Evolutionary conservation across 2,113 vertebrate species (phyloP).

Genomic region (Sturnira hondurensis): DNA sequence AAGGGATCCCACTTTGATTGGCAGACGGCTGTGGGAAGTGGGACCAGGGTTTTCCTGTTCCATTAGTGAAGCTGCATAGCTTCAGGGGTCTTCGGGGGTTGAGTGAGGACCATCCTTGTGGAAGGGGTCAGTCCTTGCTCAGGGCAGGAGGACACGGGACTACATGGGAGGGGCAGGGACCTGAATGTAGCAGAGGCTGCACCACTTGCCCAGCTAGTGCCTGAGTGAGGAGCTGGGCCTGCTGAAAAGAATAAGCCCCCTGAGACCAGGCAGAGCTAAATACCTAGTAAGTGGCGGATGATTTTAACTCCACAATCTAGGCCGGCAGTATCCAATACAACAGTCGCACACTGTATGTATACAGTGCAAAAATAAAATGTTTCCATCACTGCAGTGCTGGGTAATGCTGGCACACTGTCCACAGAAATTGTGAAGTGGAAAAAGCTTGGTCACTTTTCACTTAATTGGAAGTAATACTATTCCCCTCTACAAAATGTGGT

Average conservation of each 20-base stretch:
- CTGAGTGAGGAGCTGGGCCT: background rate
- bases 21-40: background rate
- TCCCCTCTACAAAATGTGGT: background rate
- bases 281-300: background rate
- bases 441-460: background rate
- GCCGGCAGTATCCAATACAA: background rate
- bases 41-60: background rate
- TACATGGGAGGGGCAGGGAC: background rate
- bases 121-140: background rate
- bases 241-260: background rate
- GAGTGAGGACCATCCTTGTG: background rate
- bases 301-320: background rate
- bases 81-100: background rate
- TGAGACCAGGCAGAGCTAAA: background rate
- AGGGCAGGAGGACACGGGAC: background rate
- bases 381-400: background rate
- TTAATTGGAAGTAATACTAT: background rate
- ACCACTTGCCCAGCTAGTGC: background rate
- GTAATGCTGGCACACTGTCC: background rate
- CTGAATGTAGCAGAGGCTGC: background rate
- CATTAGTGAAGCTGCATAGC: background rate
- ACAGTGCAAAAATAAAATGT: background rate
- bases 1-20: background rate
- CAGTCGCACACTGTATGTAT: too few relatives aligned
- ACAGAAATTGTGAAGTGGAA: background rate